These are phyloP conservation scores for Anoplolepis gracilipes DNA, from an alignment of 1,140 invertebrate genomes.

Conservation along the genomic window DNA sequence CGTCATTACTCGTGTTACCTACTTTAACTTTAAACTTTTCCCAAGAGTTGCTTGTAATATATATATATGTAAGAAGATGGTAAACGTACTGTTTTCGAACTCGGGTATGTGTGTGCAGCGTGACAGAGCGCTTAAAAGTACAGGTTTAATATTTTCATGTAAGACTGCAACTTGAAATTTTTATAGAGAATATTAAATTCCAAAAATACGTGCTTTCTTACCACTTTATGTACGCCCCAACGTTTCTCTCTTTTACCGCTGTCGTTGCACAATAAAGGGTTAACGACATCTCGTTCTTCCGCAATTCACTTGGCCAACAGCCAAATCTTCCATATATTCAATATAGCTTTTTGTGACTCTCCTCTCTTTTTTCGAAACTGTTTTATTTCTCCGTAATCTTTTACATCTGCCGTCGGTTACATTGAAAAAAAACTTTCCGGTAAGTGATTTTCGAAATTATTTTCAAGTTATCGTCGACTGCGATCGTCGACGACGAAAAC, in stretches of 20 bases:
- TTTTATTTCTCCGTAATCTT: slow-evolving; percentile 36
- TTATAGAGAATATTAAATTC: slow-evolving; percentile 10
- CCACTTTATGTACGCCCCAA: not conserved
- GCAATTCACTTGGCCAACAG: slow-evolving; percentile 25
- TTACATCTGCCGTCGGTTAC: slow-evolving; percentile 6
- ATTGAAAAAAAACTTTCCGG: slow-evolving; percentile 25
- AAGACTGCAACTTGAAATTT: not conserved
- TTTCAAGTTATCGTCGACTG: slow-evolving; percentile 24
- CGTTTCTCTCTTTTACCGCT: not conserved
- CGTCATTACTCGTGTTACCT: not conserved
- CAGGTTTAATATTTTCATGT: not conserved
- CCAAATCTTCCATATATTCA: slow-evolving; percentile 34
- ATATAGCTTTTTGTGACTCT: not conserved
- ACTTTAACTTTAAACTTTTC: not conserved
- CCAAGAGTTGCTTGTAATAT: not conserved
- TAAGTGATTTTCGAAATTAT: slow-evolving; percentile 43
- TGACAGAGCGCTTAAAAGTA: not conserved
- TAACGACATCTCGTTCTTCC: slow-evolving; percentile 38
- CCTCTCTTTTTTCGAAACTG: not conserved
- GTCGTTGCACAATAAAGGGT: slow-evolving; percentile 2
- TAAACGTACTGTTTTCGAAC: not conserved
- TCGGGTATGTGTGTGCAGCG: not conserved
- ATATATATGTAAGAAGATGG: not conserved
- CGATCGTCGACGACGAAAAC: slow-evolving; percentile 11
- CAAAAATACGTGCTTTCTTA: not conserved